Base-by-base conservation (phyloP, 2,888 invertebrate genomes). In the Lydus trimaculatus region DNA sequence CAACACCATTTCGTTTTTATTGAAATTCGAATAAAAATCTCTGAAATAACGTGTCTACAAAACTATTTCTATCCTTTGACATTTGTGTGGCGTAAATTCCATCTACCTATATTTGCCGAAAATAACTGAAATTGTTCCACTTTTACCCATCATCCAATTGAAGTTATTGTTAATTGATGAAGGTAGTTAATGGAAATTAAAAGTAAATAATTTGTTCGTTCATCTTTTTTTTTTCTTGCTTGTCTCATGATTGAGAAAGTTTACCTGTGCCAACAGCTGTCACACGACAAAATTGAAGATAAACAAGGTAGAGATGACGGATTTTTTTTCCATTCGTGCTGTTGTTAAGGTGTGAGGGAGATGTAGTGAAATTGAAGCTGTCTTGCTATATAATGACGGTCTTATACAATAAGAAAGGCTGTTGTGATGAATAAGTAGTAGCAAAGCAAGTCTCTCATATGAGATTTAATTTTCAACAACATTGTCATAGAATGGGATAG, bases 391-490 rank as follows among this genome's bases (percentile, higher is more conserved):
- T 52, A 52, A 52, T 52, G 23, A 52, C 17, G 20, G 23, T 23
- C 23, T 52, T 20, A 52, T 61, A 13, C n/a, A 25, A 52, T 23
- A 52, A 69, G 71, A 72, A 76, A 78, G 73, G 75, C 74, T 76
- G 76, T 79, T 79, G 74, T 75, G 72, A 72, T 52, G 25, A 70
- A 73, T 69, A 74, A 73, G 60, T 60, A 39, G 63, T 15, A 25
- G 8, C 28, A 28, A 28, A 48, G 52, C 67, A 66, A 64, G 73
- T 71, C 76, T 72, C 73, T n/a, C 73, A 74, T 73, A 73, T 74
- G 77, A 70, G 79, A 81, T 82, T 80, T 81, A 81, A 82, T 82
- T 81, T 81, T 72, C 76, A 76, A 79, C 79, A 79, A 79, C 78
- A 80, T 80, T 79, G 79, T 79, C 76, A 80, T 78, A 78, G 79